Evolutionary conservation across 2,888 invertebrate genomes (phyloP), one percentile per base, ranked within the genome.

Genomic region (Mythimna ferrago): DNA sequence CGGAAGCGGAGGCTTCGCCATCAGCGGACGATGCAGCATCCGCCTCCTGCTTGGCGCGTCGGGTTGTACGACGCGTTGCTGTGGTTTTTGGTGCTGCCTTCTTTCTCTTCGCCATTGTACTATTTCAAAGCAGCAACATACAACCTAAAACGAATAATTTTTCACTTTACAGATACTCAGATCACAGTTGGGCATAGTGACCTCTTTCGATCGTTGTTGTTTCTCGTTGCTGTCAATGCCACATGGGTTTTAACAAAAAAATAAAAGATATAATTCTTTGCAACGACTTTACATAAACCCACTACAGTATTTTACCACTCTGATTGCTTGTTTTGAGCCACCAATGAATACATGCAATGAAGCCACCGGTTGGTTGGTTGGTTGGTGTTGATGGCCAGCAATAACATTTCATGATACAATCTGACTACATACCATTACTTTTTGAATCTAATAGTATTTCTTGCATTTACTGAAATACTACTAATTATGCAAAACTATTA

Each of bases 71-170:
- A 65, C 95, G 90, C 71, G 93, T 86, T 72, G 91, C 91, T 75
- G 89, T 89, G 51, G 92, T 86, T 85, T 92, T 93, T 44, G 92
- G 80, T 76, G 93, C 89, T 87, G 94, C 91, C 91, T 95, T 96
- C 89, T 93, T 94, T 89, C 92, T 93, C 90, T 94, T 96, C 83
- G 95, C 95, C 95, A 95, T 96, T 86, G 87, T 86, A 73, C 76
- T 86, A 70, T 84, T 79, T 88, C 78, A 87, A 71, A 68, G 80
- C 86, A 87, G 84, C 89, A 85, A 88, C 90, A 88, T 91, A 89
- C 88, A 90, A 94, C 90, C 94, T 94, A 89, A 64, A 93, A 87
- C 71, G 81, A 82, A 86, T 86, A 51, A 77, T 65, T 48, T 48
- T 69, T 71, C 66, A 81, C 73, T 84, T 85, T 78, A 84, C 82